Base-by-base conservation (phyloP, 1,140 invertebrate species). In the Neodiprion lecontei region DNA sequence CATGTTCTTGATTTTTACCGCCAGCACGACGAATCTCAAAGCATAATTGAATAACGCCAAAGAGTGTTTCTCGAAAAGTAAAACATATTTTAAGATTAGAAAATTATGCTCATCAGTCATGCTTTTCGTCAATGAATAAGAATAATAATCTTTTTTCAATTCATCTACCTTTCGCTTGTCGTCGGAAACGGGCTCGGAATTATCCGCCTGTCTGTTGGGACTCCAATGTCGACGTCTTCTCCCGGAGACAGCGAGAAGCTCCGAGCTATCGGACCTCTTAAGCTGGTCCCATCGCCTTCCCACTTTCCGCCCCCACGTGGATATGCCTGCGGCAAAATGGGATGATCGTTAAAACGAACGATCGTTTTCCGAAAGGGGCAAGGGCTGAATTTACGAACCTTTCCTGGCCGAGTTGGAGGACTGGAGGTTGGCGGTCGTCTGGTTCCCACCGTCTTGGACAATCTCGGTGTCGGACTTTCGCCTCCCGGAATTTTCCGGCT, bases 251-350 rank as follows among this genome's bases (percentile, higher is more conserved):
- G 88, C 85, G 14, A 91, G 82, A 21, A 91, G 74, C 79, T 93
- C 92, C 0, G 88, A 90, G 40, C 91, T 91, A 66, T 92, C 91
- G 47, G 90, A 89, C 69, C 90, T 85, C 80, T 90, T 92, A 50
- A 92, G 79, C 75, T 92, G 89, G 61, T 93, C 91, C 91, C 91
- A 92, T 80, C 90, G 91, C 73, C 86, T 86, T n/a, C 90, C 91
- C 50, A 93, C 90, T 83, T 90, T 91, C 80, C 89, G 90, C 50
- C 92, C 91, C 92, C 91, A 93, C n/a, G 91, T 92, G 8, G 91
- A 89, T 69, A 92, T 86, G 79, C 90, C 91, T 92, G 75, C 49
- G 80, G 72, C 53, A 61, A 9, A 12, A 61, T 40, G 2, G 28
- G 28, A 40, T 40, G 28, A 40, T 2, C 28, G 28, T 40, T 40